Base-by-base conservation (phyloP, 2,113 vertebrate genomes). In the Rhodinocichla rosea region DNA sequence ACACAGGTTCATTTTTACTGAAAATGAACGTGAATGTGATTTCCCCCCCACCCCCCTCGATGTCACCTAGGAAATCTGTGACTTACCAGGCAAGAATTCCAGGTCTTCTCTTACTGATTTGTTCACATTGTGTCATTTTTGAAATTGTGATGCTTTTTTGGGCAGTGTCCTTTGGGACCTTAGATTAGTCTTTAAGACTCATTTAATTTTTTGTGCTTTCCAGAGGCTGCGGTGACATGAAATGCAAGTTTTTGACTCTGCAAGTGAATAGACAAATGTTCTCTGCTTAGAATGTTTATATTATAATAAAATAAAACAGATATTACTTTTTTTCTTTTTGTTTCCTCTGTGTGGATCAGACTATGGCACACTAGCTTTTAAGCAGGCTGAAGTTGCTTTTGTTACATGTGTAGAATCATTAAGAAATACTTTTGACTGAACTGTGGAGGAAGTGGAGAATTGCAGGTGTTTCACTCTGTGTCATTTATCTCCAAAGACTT, bases 11-110 rank as follows among this genome's bases (percentile, higher is more conserved):
- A 8, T 73, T 94, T 95, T 79, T 52, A 49, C 18, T 82, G 32
- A 56, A 82, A 91, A 57, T 30, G 4, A 33, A 50, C 13, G 2
- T 56, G 40, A 89, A 9, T 27, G 17, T 39, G 9, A 13, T n/a
- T n/a, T 42, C 30, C 33, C 53, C 37, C 7, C 1, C 3, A 32
- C 12, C 20, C 19, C 13, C 15, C 2, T 13, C 7, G 4, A 2
- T 35, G 13, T 71, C 1, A 0, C 8, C 7, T 40, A 33, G 28
- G 10, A 65, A 80, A 18, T 69, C 9, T 73, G 7, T 3, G 60
- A 30, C 9, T 55, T 74, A 56, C 27, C 2, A 16, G 27, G 45
- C 4, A 68, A 30, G 8, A 76, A 50, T 85, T 87, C 6, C 70
- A 17, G 5, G n/a, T 77, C 22, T 76, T 19, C 40, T 52, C 16